A percentile compares a stretch with the other conserved stretches of the same genome.
Evolutionary conservation across 2,113 vertebrate species (phyloP).

Genomic region (Myotis brandtii): DNA sequence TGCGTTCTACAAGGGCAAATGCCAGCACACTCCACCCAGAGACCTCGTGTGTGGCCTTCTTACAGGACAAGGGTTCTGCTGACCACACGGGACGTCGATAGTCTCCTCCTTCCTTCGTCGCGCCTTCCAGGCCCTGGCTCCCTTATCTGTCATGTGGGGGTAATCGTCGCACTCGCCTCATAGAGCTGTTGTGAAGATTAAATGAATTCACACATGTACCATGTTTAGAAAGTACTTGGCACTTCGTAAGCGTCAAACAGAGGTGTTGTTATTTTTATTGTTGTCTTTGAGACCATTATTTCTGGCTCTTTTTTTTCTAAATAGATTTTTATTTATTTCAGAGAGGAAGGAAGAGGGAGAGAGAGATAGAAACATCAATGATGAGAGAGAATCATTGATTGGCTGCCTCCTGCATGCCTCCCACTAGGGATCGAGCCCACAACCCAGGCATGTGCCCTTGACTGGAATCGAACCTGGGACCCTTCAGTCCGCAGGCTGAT

Average conservation of each 20-base stretch:
- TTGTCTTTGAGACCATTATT: neutral
- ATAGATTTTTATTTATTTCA: too few relatives aligned
- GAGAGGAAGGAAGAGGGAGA: too few relatives aligned
- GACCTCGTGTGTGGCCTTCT: neutral
- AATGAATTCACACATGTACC: neutral
- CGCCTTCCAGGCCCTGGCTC: neutral
- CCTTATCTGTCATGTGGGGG: neutral
- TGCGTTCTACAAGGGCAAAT: neutral
- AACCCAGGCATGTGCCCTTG: too few relatives aligned
- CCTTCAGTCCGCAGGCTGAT: too few relatives aligned
- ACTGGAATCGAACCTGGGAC: too few relatives aligned
- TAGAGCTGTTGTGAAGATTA: neutral
- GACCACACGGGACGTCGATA: neutral
- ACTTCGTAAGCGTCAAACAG: neutral
- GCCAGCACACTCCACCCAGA: neutral
- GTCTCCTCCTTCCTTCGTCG: neutral
- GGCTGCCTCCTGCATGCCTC: too few relatives aligned
- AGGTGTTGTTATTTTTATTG: neutral
- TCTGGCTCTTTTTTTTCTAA: neutral
- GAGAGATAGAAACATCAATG: too few relatives aligned
- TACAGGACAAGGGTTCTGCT: neutral
- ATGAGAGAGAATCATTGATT: too few relatives aligned
- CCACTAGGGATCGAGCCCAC: too few relatives aligned
- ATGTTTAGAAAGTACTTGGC: neutral
- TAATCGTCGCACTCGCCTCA: neutral